Conservation (phyloP, 2,113 vertebrate species). For the Bubo blakistoni region DNA sequence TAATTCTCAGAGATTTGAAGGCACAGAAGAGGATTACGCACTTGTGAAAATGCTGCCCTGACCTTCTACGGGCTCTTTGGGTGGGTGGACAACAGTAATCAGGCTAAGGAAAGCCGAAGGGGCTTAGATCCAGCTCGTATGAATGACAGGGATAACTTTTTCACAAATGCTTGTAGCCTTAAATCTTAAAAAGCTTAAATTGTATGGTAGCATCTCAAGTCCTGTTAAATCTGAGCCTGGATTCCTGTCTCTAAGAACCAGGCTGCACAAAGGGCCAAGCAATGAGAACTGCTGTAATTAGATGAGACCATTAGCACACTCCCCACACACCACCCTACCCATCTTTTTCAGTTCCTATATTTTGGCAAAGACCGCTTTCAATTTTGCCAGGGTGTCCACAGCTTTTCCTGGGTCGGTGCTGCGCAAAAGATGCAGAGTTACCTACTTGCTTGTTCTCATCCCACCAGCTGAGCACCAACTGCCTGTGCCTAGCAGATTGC, state of each 20-base stretch:
- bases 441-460: not conserved
- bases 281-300: not conserved
- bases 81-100: not conserved
- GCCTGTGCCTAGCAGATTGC: not conserved
- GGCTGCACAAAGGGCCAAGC: not conserved
- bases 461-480: not conserved
- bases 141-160: conserved; percentile 25
- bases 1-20: not conserved
- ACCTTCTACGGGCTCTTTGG: not conserved
- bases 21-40: not conserved
- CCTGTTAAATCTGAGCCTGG: not conserved
- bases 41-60: not conserved
- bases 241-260: not conserved
- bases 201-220: not conserved
- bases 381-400: not conserved
- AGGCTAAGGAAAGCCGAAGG: not conserved
- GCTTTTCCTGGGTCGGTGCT: not conserved
- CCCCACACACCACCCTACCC: not conserved
- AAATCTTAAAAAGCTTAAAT: conserved; percentile 19
- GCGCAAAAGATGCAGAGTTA: not conserved
- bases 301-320: not conserved
- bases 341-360: not conserved
- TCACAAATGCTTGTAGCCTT: not conserved
- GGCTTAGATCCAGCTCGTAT: not conserved
- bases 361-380: not conserved